Evolutionary conservation across 2,113 vertebrate genomes (phyloP), one percentile per base, ranked within the genome.

Genomic region (Sylvilagus bachmani): DNA sequence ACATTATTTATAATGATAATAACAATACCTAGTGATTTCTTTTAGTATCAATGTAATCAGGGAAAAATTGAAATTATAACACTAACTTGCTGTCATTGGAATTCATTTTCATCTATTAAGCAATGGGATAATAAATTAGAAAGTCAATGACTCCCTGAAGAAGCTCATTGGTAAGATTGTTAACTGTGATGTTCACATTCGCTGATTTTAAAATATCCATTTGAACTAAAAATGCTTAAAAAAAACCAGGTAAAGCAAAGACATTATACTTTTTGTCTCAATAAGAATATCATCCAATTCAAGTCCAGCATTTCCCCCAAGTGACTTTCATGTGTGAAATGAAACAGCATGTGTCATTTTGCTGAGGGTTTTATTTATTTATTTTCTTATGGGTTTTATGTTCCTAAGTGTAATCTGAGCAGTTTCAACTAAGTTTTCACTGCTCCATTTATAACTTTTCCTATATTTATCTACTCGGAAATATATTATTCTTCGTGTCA

Each of bases 401-500:
- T 96, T 95, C 82, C 92, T 83, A 92, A 92, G 85, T 6, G 90
- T 90, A 96, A 97, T 75, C 71, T 66, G 96, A 97, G 62, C 36
- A 53, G 84, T 61, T 96, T 25, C 38, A 22, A 66, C 27, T 86
- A 96, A 96, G 69, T 98, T 98, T 98, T 95, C 92, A 93, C 92
- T 86, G 96, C 93, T 98, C 98, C 98, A 98, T 98, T 98, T 98
- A 96, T 97, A 98, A 98, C 96, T 98, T 99, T 98, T 97, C 97
- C 98, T 98, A 90, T 97, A 98, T 99, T 98, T 98, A 98, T 98
- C 98, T 98, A 97, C 90, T 96, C 93, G 93, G 91, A 98, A 98
- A 98, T 95, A 96, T 98, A 98, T 98, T 98, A 98, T 98, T 98
- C 98, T 98, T 98, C 97, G 82, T 95, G 98, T 98, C 97, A 97